Evolutionary conservation across 2,797 vertebrate species (phyloP), one percentile per base, ranked within the genome.

Genomic region (Rhinoraja longicauda): DNA sequence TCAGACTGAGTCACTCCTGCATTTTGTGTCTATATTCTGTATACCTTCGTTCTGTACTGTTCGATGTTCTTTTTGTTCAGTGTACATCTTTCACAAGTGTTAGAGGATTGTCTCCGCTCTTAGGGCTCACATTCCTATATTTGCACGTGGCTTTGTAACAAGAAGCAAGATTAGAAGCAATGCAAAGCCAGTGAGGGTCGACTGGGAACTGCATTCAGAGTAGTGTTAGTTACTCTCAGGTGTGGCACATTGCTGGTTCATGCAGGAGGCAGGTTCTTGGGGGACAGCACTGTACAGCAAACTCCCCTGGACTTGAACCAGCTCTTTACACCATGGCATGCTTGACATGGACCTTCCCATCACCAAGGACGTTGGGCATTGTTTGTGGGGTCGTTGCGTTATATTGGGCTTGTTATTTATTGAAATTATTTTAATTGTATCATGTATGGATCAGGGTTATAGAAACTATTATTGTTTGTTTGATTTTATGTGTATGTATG

Each of bases 91-190:
- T 93, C 94, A 95, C 96, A 96, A 96, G 96, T 39, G 4, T 92
- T 19, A n/a, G 96, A 96, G 95, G 93, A 94, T 94, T 95, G 95
- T 94, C 95, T 95, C 96, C 95, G 94, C 94, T 95, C 93, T 93
- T 93, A 93, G 93, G 36, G 94, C 94, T 93, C 93, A 94, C 96
- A 96, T 95, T 96, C 96, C 96, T 96, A 95, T 92, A 95, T 94
- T 95, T 94, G 95, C 96, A 95, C 96, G 97, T 95, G 96, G 96
- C 96, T 96, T 96, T 97, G 5, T 45, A 72, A 73, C 24, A 17
- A 15, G 32, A 12, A 72, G 21, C 19, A 92, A 53, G 17, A 75
- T 15, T 53, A n/a, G 29, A 92, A 45, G 24, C 8, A 21, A 3
- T 70, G 64, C 17, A 64, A 21, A 39, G 64, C 19, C 32, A 72